A percentile compares a stretch with the other conserved stretches of the same genome.
Conservation (phyloP, 2,888 invertebrate genomes). For the Stenodera caucasica region DNA sequence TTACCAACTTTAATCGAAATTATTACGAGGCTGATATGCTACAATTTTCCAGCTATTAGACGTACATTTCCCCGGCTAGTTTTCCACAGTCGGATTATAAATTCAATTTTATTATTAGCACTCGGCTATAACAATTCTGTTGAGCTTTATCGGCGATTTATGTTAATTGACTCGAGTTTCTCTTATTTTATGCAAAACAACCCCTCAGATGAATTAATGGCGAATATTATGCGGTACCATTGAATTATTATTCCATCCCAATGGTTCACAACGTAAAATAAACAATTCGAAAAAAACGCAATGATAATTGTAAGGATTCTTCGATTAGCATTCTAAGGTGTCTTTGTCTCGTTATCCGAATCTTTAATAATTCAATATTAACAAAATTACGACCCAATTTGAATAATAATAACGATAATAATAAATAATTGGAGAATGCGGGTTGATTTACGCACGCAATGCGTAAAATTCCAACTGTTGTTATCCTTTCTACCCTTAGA, state of each 20-base stretch:
- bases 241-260: too few species aligned
- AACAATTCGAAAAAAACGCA: neutral
- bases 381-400: too few species aligned
- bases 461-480: slow-evolving; percentile 26
- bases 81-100: neutral
- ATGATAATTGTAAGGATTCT: neutral
- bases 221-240: slow-evolving; percentile 8
- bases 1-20: too few species aligned
- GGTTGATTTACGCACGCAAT: slow-evolving; percentile 17
- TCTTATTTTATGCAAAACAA: slow-evolving; percentile 7
- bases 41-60: neutral
- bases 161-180: neutral
- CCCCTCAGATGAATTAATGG: slow-evolving; percentile 6
- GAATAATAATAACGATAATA: too few species aligned
- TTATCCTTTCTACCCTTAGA: too few species aligned
- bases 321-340: neutral
- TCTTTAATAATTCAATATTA: too few species aligned
- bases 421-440: neutral
- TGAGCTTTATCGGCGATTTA: slow-evolving; percentile 12
- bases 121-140: neutral
- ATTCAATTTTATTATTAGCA: slow-evolving; percentile 6
- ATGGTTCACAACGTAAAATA: too few species aligned
- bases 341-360: neutral
- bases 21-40: neutral
- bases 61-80: neutral